These are phyloP conservation scores for Julus scandinavius DNA, from an alignment of 2,888 invertebrate genomes.

Conservation along the genomic window DNA sequence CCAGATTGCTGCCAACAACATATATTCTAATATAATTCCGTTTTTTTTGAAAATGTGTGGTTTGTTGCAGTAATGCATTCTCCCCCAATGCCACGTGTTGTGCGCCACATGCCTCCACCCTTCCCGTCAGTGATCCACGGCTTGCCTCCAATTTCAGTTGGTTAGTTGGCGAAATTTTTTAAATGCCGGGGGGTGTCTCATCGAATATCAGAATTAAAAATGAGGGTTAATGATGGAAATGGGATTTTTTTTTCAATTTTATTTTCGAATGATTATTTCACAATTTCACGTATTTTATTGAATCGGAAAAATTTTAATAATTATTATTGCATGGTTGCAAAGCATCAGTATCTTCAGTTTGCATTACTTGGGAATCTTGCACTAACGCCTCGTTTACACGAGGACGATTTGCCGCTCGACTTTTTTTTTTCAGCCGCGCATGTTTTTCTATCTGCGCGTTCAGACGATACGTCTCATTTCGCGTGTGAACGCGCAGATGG, in stretches of 20 bases:
- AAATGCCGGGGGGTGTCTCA: slow-evolving; percentile 14
- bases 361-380: no score
- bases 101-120: slow-evolving; percentile 51
- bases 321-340: no score
- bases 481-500: no score
- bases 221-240: not conserved
- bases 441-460: no score
- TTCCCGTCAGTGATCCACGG: slow-evolving; percentile 44
- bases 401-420: no score
- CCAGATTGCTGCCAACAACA: not conserved
- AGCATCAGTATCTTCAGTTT: no score
- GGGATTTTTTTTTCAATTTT: not conserved
- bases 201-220: not conserved
- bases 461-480: no score
- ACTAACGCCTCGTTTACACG: no score
- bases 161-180: slow-evolving; percentile 27
- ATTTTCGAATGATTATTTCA: no score
- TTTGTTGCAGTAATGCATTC: slow-evolving; percentile 57
- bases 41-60: slow-evolving; percentile 3
- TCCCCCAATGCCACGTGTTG: slow-evolving; percentile 55
- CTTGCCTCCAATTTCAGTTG: slow-evolving; percentile 49
- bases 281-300: no score
- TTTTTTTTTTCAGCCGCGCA: no score
- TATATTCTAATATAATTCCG: not conserved
- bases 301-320: no score